Percentiles rank a stretch among this genome's conserved stretches.
Evolutionary conservation across 1,140 invertebrate species (phyloP).

Genomic region (Apis dorsata): DNA sequence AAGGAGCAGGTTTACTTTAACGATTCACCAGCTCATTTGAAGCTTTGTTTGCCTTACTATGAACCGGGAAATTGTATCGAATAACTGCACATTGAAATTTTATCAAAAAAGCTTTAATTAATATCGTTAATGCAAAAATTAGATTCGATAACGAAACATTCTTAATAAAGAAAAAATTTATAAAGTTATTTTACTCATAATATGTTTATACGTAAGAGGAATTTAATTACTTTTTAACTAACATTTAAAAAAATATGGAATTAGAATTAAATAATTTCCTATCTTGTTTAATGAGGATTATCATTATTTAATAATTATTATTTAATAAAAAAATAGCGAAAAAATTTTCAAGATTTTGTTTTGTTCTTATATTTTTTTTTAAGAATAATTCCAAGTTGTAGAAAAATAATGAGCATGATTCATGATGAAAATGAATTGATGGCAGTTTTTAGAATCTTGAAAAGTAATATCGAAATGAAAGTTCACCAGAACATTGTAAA

Average conservation of each 20-base stretch:
- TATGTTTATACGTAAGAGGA: background rate
- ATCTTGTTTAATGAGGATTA: background rate
- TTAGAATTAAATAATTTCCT: background rate
- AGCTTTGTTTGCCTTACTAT: background rate
- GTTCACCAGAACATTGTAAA: background rate
- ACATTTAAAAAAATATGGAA: background rate
- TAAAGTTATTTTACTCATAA: background rate
- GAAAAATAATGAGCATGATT: background rate
- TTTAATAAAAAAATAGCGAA: no score
- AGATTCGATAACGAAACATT: background rate
- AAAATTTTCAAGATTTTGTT: background rate
- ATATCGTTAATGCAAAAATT: background rate
- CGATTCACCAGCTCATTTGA: background rate
- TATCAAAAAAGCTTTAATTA: background rate
- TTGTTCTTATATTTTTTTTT: background rate
- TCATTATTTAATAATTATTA: no score
- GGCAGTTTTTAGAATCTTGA: background rate
- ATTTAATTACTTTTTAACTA: no score
- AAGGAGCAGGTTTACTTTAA: background rate
- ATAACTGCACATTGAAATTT: background rate
- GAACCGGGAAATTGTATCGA: background rate
- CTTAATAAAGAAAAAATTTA: background rate
- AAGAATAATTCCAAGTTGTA: no score
- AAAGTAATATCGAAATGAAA: background rate
- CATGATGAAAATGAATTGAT: background rate